Base-by-base conservation (phyloP, 2,888 invertebrate genomes). In the Drosophila falleni region DNA sequence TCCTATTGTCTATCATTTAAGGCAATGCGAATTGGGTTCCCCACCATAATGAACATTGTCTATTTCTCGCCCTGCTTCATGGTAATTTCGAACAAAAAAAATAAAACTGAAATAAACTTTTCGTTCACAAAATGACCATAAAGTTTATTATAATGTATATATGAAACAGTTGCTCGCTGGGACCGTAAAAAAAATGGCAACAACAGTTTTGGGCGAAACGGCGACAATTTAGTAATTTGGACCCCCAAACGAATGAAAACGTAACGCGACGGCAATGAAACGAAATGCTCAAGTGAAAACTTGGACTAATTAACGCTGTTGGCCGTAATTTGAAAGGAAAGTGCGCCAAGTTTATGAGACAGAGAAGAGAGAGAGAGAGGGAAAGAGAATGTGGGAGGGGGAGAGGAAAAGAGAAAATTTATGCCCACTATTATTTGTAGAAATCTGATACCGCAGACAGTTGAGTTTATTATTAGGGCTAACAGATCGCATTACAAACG, bases 101-200 rank as follows among this genome's bases (percentile, higher is more conserved):
- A 13, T 15, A 41, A 33, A 44, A 33, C n/a, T 46, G 35, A 51
- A 55, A 62, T 23, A 77, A 56, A 77, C 53, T 63, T 83, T 82
- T 86, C 44, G 72, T 78, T 65, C 87, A 64, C 87, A 87, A 89
- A 84, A 84, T 74, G 79, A 51, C 69, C 85, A 89, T 84, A 81
- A 89, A 84, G 89, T 84, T 87, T 81, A 87, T 86, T 68, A 77
- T 81, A 84, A 71, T 78, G 49, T 63, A 65, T 67, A 65, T 60
- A 54, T 65, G 59, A 69, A 76, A 78, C 74, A 64, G 74, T 62
- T 70, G 58, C 61, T 61, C 29, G 39, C 58, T 42, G 64, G 42
- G 47, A 50, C 60, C 49, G 51, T 49, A 64, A 59, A 46, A 70
- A 79, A 76, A 65, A 66, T 47, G 59, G 41, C 56, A 72, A 73